Evolutionary conservation across 1,140 invertebrate genomes (phyloP), one percentile per base, ranked within the genome.

Genomic region (Saxidomus purpurata): DNA sequence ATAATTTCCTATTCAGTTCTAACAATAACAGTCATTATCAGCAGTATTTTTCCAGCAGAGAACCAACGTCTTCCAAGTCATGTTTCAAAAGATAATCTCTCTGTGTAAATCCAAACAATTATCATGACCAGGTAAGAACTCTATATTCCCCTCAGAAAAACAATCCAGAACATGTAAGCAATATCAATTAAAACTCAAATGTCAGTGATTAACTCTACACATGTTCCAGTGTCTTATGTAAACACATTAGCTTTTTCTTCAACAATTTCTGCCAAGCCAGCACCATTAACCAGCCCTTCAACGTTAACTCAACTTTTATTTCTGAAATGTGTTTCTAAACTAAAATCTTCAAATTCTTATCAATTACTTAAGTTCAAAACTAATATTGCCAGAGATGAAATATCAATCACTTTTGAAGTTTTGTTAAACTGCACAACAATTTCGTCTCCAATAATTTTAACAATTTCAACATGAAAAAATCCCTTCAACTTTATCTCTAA

Each of bases 121-220:
- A 67, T 28, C 61, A 28, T 31, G 61, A 6, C 61, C 61, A 67
- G 61, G 61, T 67, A 67, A 31, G 61, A 67, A 67, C 61, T 31
- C 28, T 11, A 8, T 8, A 43, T 43, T 28, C 6, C 61, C 8
- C 28, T 28, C 28, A 2, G 1, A 6, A 67, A 67, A 31, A 67
- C 61, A 36, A 67, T 67, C 25, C 25, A 67, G 61, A 28, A 31
- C 61, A 67, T 67, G 28, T 4, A 25, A 28, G 31, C 25, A 31
- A 67, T 36, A 67, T 67, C 61, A 67, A 67, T 67, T 67, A 67
- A 67, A 67, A 67, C 61, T 67, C 31, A 36, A 59, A 67, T 67
- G 61, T 67, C 61, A 67, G 8, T 28, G 17, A 67, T 67, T 67
- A 67, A 3, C n/a, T 36, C 8, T 31, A 67, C 61, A 67, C 31